Evolutionary conservation across 2,797 vertebrate genomes (phyloP).

Genomic region (Lepilemur ruficaudatus): DNA sequence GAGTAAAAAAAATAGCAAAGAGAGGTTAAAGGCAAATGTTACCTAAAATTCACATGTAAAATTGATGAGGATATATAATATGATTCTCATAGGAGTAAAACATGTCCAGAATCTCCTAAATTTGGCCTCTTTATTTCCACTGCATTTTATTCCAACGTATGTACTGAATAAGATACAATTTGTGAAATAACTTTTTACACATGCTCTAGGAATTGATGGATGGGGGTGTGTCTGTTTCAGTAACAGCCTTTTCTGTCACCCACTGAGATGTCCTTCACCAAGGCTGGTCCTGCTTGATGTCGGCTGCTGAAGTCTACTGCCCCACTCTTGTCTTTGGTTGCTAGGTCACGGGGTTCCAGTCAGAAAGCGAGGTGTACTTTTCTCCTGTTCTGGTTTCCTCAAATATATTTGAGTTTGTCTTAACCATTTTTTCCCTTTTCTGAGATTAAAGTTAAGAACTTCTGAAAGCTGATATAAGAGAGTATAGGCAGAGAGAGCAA

Average conservation of each 20-base stretch:
- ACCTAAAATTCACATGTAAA: neutral
- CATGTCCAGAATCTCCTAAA: neutral
- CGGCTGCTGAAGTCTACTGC: neutral
- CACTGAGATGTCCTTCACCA: fast-evolving
- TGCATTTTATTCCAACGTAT: neutral
- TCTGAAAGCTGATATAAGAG: too few relatives aligned
- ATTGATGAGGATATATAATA: neutral
- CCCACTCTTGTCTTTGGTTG: neutral
- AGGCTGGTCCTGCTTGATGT: neutral
- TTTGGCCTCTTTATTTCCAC: neutral
- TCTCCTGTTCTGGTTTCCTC: neutral
- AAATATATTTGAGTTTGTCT: neutral
- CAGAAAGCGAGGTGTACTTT: neutral
- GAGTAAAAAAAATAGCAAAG: neutral
- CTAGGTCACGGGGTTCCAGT: neutral
- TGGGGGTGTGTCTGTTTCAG: neutral
- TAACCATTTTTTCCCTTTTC: neutral
- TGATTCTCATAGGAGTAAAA: neutral
- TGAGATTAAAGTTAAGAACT: neutral
- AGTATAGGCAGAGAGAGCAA: too few relatives aligned
- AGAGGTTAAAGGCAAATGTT: neutral
- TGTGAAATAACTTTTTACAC: neutral
- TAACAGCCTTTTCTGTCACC: neutral
- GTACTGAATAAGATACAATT: neutral
- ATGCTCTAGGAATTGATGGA: neutral